phyloP scores from a whole-genome alignment of 2,113 vertebrate genomes.

The Datnioides undecimradiatus region DNA sequence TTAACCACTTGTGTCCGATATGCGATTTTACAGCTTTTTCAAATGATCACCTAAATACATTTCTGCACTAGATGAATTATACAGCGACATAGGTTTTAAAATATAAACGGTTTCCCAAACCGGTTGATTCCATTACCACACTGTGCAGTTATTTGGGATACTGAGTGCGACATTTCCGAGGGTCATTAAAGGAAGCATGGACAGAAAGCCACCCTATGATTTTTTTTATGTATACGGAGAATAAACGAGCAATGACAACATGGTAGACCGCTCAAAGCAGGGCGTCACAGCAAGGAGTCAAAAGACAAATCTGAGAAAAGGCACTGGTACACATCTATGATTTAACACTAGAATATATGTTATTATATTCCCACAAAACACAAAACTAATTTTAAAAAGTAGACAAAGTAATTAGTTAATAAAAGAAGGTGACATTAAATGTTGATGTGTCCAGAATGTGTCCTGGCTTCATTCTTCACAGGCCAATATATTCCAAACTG shows the following conservation, averaged over 20 bases:
- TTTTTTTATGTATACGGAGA: background rate
- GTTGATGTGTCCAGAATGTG: too few species aligned
- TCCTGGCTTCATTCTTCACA: too few species aligned
- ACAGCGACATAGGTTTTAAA: background rate
- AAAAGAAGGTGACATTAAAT: background rate
- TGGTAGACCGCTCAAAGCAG: background rate
- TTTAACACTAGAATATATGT: background rate
- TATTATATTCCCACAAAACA: background rate
- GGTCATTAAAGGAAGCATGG: background rate
- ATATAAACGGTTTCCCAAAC: background rate
- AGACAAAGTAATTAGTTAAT: too few species aligned
- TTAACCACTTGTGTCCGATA: background rate
- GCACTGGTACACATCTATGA: too few species aligned
- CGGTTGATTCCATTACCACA: rapidly evolving
- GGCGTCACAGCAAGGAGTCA: too few species aligned
- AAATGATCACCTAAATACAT: background rate
- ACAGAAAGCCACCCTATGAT: background rate
- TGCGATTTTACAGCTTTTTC: background rate
- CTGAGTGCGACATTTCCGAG: background rate
- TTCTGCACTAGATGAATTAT: background rate
- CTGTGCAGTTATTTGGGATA: background rate
- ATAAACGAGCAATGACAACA: constrained; percentile 14
- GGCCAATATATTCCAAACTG: background rate
- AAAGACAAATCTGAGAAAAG: background rate
- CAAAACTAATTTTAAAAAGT: too few species aligned